phyloP scores from a whole-genome alignment of 1,140 invertebrate species.

The Sminthurides bifidus region DNA sequence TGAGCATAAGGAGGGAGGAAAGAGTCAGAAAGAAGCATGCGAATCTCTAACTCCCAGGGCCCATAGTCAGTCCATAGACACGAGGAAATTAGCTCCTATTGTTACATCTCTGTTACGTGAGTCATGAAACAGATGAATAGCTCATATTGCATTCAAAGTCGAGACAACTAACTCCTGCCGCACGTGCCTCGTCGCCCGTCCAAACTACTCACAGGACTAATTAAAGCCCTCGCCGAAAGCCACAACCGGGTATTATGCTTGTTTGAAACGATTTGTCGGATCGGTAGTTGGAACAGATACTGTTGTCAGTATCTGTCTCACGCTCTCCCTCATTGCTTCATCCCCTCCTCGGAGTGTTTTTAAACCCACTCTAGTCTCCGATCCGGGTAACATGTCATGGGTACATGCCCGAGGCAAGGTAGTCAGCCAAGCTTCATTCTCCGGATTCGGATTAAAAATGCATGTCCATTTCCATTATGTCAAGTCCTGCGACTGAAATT shows the following conservation, averaged over 20 bases:
- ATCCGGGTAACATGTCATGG: too few relatives aligned
- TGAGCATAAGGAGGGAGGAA: too few relatives aligned
- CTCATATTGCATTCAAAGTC: slow-evolving; percentile 1
- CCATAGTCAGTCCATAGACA: not conserved
- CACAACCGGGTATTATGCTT: not conserved
- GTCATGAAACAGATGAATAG: slow-evolving; percentile 10
- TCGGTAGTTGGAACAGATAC: not conserved
- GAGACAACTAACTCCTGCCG: too few relatives aligned
- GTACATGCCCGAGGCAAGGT: not conserved
- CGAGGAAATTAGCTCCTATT: slow-evolving; percentile 4
- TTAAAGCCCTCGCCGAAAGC: slow-evolving; percentile 4
- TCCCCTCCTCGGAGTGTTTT: too few relatives aligned
- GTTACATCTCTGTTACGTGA: slow-evolving; percentile 8
- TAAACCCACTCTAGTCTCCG: too few relatives aligned
- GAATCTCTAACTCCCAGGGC: not conserved
- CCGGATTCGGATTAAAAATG: too few relatives aligned
- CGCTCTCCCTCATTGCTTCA: too few relatives aligned
- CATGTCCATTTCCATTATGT: too few relatives aligned
- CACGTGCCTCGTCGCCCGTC: not conserved
- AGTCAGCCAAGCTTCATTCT: too few relatives aligned
- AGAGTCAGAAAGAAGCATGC: too few relatives aligned
- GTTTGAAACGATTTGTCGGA: not conserved
- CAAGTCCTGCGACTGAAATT: too few relatives aligned
- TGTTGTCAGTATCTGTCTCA: too few relatives aligned
- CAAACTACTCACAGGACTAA: not conserved